A percentile compares a stretch with the other conserved stretches of the same genome.
phyloP scores from a whole-genome alignment of 92 coral and sea anemone genomes.

The Palythoa caribaeorum region DNA sequence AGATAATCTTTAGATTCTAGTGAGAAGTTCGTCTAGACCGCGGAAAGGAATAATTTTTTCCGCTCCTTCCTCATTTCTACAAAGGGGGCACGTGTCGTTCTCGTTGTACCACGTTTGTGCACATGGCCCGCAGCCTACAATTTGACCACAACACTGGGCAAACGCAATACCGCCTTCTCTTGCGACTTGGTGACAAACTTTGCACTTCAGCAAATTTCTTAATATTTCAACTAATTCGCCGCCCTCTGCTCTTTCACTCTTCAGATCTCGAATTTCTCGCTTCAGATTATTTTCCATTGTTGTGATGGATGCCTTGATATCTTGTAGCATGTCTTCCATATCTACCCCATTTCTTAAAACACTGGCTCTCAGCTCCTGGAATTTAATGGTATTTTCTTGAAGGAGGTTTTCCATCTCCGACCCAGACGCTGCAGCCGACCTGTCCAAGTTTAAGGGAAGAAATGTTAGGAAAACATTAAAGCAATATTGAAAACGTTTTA shows the following conservation, averaged over 20 bases:
- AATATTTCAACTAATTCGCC: neutral
- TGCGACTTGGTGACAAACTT: slow-evolving; percentile 3
- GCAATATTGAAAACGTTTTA: neutral
- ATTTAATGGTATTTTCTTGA: neutral
- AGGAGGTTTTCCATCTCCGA: neutral
- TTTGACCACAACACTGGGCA: slow-evolving; percentile 48
- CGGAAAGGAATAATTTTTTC: slow-evolving; percentile 39
- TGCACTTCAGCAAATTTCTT: slow-evolving; percentile 10
- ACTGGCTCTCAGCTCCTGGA: neutral
- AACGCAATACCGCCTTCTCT: slow-evolving; percentile 27
- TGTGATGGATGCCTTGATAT: neutral
- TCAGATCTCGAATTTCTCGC: neutral
- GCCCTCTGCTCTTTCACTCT: neutral
- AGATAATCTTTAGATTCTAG: slow-evolving; percentile 6
- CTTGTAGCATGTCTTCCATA: neutral
- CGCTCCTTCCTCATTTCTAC: slow-evolving; percentile 20
- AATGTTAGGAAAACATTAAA: slow-evolving; percentile 9
- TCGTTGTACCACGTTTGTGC: slow-evolving; percentile 31
- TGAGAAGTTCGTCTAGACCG: slow-evolving; percentile 22
- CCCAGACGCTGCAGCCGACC: neutral
- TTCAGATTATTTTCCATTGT: neutral
- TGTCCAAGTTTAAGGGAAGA: slow-evolving; percentile 8
- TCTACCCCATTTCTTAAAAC: neutral
- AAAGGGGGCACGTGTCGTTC: slow-evolving; percentile 52
- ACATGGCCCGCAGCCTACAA: slow-evolving; percentile 45